These are phyloP conservation scores for Tyria jacobaeae DNA, from an alignment of 2,888 invertebrate species.

Conservation along the genomic window DNA sequence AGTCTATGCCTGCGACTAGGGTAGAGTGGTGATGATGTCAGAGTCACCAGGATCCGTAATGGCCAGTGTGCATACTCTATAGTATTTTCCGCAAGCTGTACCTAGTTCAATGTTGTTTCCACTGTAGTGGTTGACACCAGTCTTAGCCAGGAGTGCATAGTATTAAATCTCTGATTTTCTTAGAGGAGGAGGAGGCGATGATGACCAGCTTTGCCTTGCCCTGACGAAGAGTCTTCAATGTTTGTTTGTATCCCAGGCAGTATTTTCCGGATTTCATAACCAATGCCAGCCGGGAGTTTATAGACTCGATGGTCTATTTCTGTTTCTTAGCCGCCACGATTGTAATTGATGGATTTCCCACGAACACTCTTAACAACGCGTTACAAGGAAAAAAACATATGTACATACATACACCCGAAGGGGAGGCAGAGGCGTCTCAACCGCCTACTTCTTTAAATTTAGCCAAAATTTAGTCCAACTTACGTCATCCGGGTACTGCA, in stretches of 20 bases:
- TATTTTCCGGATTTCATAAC: slow-evolving; percentile 99
- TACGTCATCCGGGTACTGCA: too few relatives aligned
- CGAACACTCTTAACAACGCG: slow-evolving; percentile 40
- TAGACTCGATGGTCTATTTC: slow-evolving; percentile 99
- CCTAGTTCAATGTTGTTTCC: slow-evolving; percentile 99
- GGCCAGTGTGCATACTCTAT: slow-evolving; percentile 98
- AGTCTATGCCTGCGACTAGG: slow-evolving; percentile 82
- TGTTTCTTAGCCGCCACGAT: slow-evolving; percentile 97
- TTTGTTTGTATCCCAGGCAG: slow-evolving; percentile 98
- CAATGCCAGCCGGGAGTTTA: slow-evolving; percentile 98
- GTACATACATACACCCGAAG: too few relatives aligned
- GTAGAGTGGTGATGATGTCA: slow-evolving; percentile 97
- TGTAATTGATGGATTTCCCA: slow-evolving; percentile 50
- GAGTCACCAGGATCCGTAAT: slow-evolving; percentile 99
- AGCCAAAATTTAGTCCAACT: too few relatives aligned
- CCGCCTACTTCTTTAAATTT: too few relatives aligned
- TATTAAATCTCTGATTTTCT: slow-evolving; percentile 99
- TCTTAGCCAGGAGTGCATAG: slow-evolving; percentile 99
- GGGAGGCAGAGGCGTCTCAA: too few relatives aligned
- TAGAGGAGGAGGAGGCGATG: slow-evolving; percentile 98
- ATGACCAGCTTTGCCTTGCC: slow-evolving; percentile 99
- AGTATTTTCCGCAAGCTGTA: slow-evolving; percentile 99
- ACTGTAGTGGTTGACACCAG: slow-evolving; percentile 99
- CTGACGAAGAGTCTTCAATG: slow-evolving; percentile 97
- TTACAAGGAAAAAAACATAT: slow-evolving; percentile 33